A percentile compares a stretch with the other conserved stretches of the same genome.
These are phyloP conservation scores for Sesamia nonagrioides DNA, from an alignment of 1,140 invertebrate species.

Conservation along the genomic window DNA sequence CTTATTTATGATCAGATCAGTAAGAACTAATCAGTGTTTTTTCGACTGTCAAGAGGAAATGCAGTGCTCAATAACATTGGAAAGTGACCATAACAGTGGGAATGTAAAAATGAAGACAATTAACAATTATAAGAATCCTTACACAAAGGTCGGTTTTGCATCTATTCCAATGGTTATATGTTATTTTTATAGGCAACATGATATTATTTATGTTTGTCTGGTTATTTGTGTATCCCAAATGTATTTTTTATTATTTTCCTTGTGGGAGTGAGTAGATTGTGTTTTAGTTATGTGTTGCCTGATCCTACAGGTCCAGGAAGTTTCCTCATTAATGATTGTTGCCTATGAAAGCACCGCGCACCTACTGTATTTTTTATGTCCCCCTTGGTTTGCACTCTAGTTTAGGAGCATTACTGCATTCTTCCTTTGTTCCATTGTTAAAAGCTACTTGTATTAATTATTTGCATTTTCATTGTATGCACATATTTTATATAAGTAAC, in stretches of 20 bases:
- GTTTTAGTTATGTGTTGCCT: constrained; percentile 25
- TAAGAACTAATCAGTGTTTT: constrained; percentile 71
- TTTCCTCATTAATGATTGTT: constrained; percentile 60
- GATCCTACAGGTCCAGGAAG: not conserved
- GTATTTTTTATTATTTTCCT: constrained; percentile 48
- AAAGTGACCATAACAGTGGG: constrained; percentile 77
- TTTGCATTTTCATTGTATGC: constrained; percentile 47
- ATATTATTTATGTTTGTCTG: constrained; percentile 23
- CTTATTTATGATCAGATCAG: constrained; percentile 42
- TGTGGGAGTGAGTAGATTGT: constrained; percentile 34
- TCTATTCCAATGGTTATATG: constrained; percentile 61
- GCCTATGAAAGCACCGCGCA: constrained; percentile 74
- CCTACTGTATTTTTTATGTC: constrained; percentile 66
- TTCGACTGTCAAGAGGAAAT: constrained; percentile 82
- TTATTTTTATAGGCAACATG: constrained; percentile 77
- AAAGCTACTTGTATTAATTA: constrained; percentile 46
- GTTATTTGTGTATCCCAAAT: constrained; percentile 14
- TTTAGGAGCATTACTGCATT: constrained; percentile 63
- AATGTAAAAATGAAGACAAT: constrained; percentile 83
- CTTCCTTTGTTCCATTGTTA: constrained; percentile 77
- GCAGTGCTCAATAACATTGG: constrained; percentile 82
- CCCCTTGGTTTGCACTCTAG: constrained; percentile 67
- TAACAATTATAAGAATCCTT: constrained; percentile 82
- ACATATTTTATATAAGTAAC: constrained; percentile 22
- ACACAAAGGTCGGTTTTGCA: constrained; percentile 80